Conservation (phyloP, 2,113 vertebrate species). For the Chionodraco myersi region DNA sequence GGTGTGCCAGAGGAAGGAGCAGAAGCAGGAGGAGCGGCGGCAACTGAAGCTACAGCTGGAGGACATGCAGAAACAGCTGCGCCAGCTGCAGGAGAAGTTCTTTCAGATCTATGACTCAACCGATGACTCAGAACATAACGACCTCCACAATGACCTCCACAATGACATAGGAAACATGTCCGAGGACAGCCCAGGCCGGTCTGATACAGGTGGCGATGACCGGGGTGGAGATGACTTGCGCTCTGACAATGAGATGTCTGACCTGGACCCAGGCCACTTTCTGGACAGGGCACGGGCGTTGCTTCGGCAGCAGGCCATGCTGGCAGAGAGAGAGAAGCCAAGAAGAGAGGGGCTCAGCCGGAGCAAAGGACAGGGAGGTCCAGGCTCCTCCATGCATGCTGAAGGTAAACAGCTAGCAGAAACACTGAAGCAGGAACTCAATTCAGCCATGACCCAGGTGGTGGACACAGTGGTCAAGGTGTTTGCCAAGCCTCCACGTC, state of each 20-base stretch:
- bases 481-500: conserved; percentile 93
- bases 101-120: conserved; percentile 99
- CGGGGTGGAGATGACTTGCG: conserved; percentile 83
- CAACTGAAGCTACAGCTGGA: conserved; percentile 99
- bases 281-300: conserved; percentile 91
- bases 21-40: conserved; percentile 96
- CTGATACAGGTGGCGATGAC: conserved; percentile 84
- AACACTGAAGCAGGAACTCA: conserved; percentile 97
- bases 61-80: conserved; percentile 99
- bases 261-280: conserved; percentile 94
- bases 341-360: conserved; percentile 88
- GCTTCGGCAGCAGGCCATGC: conserved; percentile 90
- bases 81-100: conserved; percentile 99
- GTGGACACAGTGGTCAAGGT: conserved; percentile 99
- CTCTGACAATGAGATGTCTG: conserved; percentile 93
- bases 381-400: conserved; percentile 86
- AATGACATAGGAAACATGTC: conserved; percentile 94
- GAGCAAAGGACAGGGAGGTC: conserved; percentile 88
- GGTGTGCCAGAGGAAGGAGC: conserved; percentile 95
- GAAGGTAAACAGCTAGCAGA: conserved; percentile 97
- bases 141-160: conserved; percentile 83
- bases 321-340: conserved; percentile 86
- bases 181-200: conserved; percentile 92
- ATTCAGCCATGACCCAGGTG: conserved; percentile 97
- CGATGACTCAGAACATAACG: conserved; percentile 95